Conservation (phyloP, 2,888 invertebrate species). For the Rugalucina vietnamica region DNA sequence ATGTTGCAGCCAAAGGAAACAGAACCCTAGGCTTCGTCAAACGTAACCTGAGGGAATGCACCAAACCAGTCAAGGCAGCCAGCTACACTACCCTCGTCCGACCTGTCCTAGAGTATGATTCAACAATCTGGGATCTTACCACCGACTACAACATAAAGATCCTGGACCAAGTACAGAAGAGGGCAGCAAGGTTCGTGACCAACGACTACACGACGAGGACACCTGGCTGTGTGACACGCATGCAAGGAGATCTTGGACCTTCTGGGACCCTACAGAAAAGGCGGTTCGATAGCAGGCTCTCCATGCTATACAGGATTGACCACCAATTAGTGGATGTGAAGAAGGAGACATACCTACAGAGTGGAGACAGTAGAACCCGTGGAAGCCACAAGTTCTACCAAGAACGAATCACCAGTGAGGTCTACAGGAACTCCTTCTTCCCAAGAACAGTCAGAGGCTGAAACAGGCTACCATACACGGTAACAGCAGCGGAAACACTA, state of each 20-base stretch:
- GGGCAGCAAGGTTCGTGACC: slow-evolving; percentile 4
- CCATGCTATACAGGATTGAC: slow-evolving; percentile 21
- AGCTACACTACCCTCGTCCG: slow-evolving; percentile 16
- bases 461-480: background rate
- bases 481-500: background rate
- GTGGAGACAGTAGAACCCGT: slow-evolving; percentile 13
- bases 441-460: slow-evolving; percentile 1
- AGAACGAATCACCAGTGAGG: slow-evolving; percentile 1
- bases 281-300: slow-evolving; percentile 3
- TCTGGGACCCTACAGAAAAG: slow-evolving; percentile 12
- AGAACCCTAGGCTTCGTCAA: background rate
- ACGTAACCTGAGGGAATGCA: slow-evolving; percentile 6
- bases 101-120: slow-evolving; percentile 21
- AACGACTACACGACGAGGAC: slow-evolving; percentile 14
- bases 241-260: slow-evolving; percentile 27
- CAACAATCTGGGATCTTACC: slow-evolving; percentile 9
- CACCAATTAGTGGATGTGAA: slow-evolving; percentile 7
- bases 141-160: slow-evolving; percentile 2
- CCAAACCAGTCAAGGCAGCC: slow-evolving; percentile 11
- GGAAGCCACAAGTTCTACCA: slow-evolving; percentile 8
- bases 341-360: background rate
- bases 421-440: slow-evolving; percentile 8
- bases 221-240: slow-evolving; percentile 9
- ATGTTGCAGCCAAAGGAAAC: background rate
- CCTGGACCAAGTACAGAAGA: slow-evolving; percentile 9